These are phyloP conservation scores for Papilio machaon DNA, from an alignment of 1,140 invertebrate species.

Conservation along the genomic window DNA sequence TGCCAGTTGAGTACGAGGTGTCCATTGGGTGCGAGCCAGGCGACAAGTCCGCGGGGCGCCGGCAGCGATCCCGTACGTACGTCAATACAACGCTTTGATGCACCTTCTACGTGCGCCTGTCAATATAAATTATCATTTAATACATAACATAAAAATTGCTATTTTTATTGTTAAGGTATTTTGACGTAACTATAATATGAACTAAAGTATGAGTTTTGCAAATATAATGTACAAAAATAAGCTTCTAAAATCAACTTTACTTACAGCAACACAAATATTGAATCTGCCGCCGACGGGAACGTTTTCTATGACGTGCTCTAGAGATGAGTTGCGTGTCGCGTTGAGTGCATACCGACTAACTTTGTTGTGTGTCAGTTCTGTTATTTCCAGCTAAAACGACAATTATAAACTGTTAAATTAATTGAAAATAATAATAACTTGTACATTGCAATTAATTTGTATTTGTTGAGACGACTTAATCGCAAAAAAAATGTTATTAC, in stretches of 20 bases:
- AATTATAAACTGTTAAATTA: slow-evolving; percentile 23
- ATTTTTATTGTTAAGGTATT: not conserved
- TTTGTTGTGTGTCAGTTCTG: slow-evolving; percentile 79
- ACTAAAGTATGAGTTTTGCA: too few relatives aligned
- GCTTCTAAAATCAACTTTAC: slow-evolving; percentile 42
- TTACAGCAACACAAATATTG: slow-evolving; percentile 83
- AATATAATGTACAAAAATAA: too few relatives aligned
- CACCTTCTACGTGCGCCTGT: slow-evolving; percentile 47
- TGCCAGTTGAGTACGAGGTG: slow-evolving; percentile 85
- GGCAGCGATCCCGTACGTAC: slow-evolving; percentile 75
- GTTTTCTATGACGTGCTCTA: slow-evolving; percentile 82
- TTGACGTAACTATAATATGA: not conserved
- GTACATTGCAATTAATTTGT: not conserved
- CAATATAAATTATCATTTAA: not conserved
- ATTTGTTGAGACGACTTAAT: too few relatives aligned
- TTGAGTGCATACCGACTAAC: slow-evolving; percentile 74
- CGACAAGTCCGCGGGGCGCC: slow-evolving; percentile 85
- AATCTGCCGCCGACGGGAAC: slow-evolving; percentile 86
- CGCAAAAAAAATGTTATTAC: too few relatives aligned
- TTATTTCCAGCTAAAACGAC: slow-evolving; percentile 81
- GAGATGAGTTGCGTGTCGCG: slow-evolving; percentile 59
- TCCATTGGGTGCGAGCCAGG: slow-evolving; percentile 82
- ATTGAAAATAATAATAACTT: not conserved
- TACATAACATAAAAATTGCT: not conserved
- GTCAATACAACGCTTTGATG: slow-evolving; percentile 56